phyloP scores from a whole-genome alignment of 2,888 invertebrate species.

The Plebejus anna region DNA sequence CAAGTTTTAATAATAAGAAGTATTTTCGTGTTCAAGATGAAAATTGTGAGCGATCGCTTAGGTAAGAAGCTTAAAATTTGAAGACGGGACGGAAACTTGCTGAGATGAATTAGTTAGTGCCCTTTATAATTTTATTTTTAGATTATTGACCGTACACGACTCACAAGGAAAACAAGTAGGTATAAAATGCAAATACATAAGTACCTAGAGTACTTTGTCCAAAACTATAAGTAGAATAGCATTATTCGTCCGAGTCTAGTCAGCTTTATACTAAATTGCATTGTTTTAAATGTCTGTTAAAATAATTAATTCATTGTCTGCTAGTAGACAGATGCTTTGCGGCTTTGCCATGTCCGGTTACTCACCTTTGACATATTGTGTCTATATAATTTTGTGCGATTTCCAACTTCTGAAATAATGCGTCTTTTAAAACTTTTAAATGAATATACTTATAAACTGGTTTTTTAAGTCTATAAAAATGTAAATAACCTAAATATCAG shows the following conservation, averaged over 20 bases:
- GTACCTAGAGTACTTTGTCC: neutral
- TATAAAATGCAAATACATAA: neutral
- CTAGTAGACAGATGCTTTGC: slow-evolving; percentile 16
- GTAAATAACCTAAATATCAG: neutral
- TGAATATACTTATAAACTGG: neutral
- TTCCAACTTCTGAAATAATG: neutral
- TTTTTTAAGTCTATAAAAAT: neutral
- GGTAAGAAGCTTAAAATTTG: neutral
- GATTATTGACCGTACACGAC: neutral
- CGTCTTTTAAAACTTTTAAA: neutral
- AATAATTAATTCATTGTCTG: slow-evolving; percentile 12
- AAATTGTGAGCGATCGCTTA: neutral
- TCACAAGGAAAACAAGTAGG: neutral
- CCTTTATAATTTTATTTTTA: neutral
- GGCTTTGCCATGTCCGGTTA: slow-evolving; percentile 14
- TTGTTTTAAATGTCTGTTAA: neutral
- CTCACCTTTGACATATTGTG: slow-evolving; percentile 23
- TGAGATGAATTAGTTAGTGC: neutral
- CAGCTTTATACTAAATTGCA: neutral
- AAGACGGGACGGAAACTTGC: neutral
- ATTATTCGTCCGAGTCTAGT: neutral
- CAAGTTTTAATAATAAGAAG: slow-evolving; percentile 6
- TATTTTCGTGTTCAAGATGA: neutral
- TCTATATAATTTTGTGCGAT: neutral
- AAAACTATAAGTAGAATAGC: neutral